These are phyloP conservation scores for Cebidichthys violaceus DNA, from an alignment of 2,113 vertebrate genomes.

Conservation along the genomic window DNA sequence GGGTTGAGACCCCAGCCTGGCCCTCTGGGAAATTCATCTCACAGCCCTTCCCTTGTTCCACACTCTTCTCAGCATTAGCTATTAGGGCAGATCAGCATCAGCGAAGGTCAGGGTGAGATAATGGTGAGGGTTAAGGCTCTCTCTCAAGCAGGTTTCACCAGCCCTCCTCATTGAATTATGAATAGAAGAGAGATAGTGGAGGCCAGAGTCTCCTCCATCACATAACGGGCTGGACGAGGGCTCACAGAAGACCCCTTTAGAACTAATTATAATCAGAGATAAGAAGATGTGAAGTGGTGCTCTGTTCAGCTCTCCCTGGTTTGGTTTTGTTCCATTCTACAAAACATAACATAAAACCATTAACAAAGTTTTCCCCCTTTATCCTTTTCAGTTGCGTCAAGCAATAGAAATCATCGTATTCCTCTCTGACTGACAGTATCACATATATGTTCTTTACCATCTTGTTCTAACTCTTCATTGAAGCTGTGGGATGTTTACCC, in stretches of 20 bases:
- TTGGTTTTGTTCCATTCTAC: background rate
- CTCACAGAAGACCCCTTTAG: constrained; percentile 20
- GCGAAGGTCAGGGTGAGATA: constrained; percentile 33
- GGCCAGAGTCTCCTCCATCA: constrained; percentile 25
- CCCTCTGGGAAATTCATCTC: constrained; percentile 25
- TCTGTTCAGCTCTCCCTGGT: background rate
- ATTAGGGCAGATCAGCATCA: constrained; percentile 20
- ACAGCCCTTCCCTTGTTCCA: background rate
- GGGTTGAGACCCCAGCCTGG: background rate
- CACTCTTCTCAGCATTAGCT: constrained; percentile 29
- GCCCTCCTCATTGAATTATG: constrained; percentile 21
- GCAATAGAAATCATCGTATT: background rate
- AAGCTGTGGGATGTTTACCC: background rate
- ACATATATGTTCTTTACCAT: background rate
- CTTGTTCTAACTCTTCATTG: background rate
- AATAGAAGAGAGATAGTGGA: constrained; percentile 16
- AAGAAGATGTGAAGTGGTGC: constrained; percentile 16
- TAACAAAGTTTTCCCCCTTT: too few relatives aligned
- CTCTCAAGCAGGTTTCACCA: constrained; percentile 19
- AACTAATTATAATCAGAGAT: constrained; percentile 24
- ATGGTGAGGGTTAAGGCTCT: constrained; percentile 33
- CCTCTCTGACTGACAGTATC: background rate
- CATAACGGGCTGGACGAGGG: constrained; percentile 4
- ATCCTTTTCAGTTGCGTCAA: background rate
- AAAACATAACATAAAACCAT: background rate